A percentile compares a stretch with the other conserved stretches of the same genome.
phyloP scores from a whole-genome alignment of 2,113 vertebrate species.

The Oryzias woworae region DNA sequence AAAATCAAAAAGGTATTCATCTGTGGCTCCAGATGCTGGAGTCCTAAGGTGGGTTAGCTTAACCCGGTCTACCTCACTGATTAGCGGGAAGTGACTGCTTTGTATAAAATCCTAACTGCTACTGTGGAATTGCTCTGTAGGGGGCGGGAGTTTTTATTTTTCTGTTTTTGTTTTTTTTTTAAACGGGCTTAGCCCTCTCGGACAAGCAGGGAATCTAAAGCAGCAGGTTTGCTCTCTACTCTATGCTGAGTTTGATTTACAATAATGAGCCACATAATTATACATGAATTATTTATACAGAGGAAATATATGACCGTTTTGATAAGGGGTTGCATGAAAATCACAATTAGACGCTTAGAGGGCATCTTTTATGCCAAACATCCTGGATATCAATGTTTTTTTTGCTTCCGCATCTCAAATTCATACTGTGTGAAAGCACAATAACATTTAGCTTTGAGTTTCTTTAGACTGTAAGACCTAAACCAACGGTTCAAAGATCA shows the following conservation, averaged over 20 bases:
- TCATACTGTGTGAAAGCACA: conserved; percentile 70
- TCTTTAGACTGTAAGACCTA: conserved; percentile 35
- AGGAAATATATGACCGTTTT: conserved; percentile 73
- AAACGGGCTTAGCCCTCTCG: conserved; percentile 75
- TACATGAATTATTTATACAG: conserved; percentile 75
- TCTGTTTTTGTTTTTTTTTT: too few species aligned
- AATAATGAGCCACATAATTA: conserved; percentile 76
- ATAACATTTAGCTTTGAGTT: conserved; percentile 54
- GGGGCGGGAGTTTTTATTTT: conserved; percentile 52
- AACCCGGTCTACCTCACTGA: conserved; percentile 85
- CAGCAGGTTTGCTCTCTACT: conserved; percentile 81
- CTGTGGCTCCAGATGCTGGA: conserved; percentile 71
- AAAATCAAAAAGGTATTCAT: conserved; percentile 63
- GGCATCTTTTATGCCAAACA: conserved; percentile 64
- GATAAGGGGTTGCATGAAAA: conserved; percentile 74
- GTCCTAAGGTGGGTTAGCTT: conserved; percentile 75
- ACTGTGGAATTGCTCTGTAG: conserved; percentile 66
- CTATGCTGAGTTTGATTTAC: conserved; percentile 78
- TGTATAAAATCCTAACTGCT: conserved; percentile 79
- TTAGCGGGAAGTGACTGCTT: conserved; percentile 80
- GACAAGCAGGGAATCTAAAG: conserved; percentile 81
- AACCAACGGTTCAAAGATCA: conserved; percentile 45
- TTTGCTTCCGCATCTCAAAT: conserved; percentile 50
- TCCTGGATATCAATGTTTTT: conserved; percentile 51
- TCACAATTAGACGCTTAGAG: conserved; percentile 73